phyloP scores from a whole-genome alignment of 2,888 invertebrate species.

The Ctenicera cuprea region DNA sequence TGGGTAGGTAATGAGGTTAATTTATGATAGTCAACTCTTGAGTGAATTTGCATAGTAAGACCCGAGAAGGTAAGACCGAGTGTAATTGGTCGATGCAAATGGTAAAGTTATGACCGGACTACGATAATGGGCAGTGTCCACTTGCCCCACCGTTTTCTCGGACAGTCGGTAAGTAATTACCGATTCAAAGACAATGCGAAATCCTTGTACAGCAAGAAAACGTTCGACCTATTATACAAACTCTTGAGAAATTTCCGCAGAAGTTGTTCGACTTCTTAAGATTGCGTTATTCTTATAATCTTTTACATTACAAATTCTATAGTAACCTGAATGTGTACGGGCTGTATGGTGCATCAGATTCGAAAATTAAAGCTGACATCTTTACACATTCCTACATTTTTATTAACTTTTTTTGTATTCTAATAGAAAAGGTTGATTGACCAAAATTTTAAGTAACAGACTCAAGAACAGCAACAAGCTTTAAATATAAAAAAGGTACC shows the following conservation, averaged over 20 bases:
- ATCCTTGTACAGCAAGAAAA: constrained; percentile 12
- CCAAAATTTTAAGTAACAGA: too few species aligned
- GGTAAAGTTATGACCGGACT: constrained; percentile 59
- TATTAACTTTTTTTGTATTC: too few species aligned
- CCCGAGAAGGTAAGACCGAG: constrained; percentile 53
- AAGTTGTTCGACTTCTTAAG: not conserved
- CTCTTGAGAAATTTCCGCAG: constrained; percentile 29
- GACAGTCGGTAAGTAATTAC: constrained; percentile 49
- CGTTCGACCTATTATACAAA: constrained; percentile 22
- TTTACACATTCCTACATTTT: too few species aligned
- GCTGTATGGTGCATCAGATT: too few species aligned
- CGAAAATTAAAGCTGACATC: too few species aligned
- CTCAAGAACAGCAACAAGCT: too few species aligned
- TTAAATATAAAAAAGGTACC: too few species aligned
- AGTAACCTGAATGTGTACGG: too few species aligned
- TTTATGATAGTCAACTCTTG: constrained; percentile 63
- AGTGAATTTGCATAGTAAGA: constrained; percentile 64
- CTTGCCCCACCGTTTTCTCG: constrained; percentile 47
- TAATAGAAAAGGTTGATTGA: too few species aligned
- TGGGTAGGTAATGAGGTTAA: constrained; percentile 66
- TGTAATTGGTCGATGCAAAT: constrained; percentile 60
- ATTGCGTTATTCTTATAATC: not conserved
- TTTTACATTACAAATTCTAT: too few species aligned
- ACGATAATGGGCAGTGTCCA: constrained; percentile 58
- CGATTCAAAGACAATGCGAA: constrained; percentile 44